phyloP scores from a whole-genome alignment of 2,888 invertebrate species.

The Ectropis crepuscularia region DNA sequence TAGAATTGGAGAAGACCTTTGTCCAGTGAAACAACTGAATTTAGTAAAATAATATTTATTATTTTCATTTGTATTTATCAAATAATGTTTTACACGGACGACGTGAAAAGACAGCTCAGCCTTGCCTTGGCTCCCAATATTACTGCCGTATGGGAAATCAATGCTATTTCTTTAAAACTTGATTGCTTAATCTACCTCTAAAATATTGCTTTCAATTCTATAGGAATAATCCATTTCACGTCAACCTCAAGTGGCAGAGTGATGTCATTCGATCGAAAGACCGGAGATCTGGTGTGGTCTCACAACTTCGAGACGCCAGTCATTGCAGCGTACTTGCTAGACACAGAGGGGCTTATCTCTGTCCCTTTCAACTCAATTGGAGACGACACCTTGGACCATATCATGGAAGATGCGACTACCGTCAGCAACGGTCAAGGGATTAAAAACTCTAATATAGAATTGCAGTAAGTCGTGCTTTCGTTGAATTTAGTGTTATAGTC shows the following conservation, averaged over 20 bases:
- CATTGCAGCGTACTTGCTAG: slow-evolving; percentile 93
- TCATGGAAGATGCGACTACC: slow-evolving; percentile 84
- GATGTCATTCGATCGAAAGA: slow-evolving; percentile 92
- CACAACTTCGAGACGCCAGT: slow-evolving; percentile 95
- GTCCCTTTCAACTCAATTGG: slow-evolving; percentile 96
- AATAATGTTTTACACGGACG: too few species aligned
- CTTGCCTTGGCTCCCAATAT: too few species aligned
- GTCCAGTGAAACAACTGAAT: too few species aligned
- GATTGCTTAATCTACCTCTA: not conserved
- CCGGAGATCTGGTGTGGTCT: slow-evolving; percentile 95
- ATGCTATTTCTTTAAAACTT: too few species aligned
- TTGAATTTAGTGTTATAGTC: not conserved
- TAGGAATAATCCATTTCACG: slow-evolving; percentile 94
- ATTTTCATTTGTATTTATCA: too few species aligned
- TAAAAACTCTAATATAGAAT: slow-evolving; percentile 84
- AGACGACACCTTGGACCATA: slow-evolving; percentile 91
- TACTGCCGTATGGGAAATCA: too few species aligned
- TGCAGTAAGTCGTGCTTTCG: slow-evolving; percentile 79
- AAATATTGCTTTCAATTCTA: slow-evolving; percentile 39
- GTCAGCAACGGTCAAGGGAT: slow-evolving; percentile 84
- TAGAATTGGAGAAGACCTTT: too few species aligned
- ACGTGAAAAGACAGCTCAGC: too few species aligned
- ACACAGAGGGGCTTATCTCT: slow-evolving; percentile 90
- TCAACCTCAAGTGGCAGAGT: slow-evolving; percentile 95
- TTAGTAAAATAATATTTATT: too few species aligned